Evolutionary conservation across 2,797 vertebrate genomes (phyloP).

Genomic region (Mus minutoides): DNA sequence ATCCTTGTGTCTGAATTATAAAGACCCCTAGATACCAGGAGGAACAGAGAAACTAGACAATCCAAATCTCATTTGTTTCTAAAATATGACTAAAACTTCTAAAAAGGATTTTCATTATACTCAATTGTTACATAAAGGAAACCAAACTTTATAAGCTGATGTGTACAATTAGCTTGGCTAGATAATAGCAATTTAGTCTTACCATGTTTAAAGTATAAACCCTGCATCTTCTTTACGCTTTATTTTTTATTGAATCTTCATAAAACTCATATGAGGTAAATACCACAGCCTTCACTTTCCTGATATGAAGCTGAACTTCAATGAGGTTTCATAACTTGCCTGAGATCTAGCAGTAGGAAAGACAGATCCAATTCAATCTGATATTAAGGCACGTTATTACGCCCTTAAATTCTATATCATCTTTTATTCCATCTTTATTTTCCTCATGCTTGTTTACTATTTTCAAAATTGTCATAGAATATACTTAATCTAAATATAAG

Average conservation of each 20-base stretch:
- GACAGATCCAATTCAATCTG: neutral
- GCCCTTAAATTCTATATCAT: neutral
- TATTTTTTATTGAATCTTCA: conserved; percentile 52
- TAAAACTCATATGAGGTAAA: neutral
- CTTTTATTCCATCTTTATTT: too few relatives aligned
- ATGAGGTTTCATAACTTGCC: neutral
- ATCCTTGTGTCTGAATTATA: conserved; percentile 69
- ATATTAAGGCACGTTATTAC: neutral
- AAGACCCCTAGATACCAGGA: conserved; percentile 71
- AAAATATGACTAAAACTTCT: conserved; percentile 69
- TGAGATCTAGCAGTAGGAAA: neutral
- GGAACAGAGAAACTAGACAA: conserved; percentile 48
- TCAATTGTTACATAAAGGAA: conserved; percentile 53
- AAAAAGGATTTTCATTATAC: conserved; percentile 67
- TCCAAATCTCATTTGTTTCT: conserved; percentile 70
- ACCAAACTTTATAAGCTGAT: conserved; percentile 55
- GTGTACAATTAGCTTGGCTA: neutral
- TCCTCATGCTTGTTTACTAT: neutral
- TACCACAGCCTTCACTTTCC: neutral
- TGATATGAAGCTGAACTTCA: conserved; percentile 18
- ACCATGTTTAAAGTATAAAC: neutral
- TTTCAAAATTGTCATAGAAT: conserved; percentile 14
- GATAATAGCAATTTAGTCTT: neutral
- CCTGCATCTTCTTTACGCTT: neutral
- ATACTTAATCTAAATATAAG: conserved; percentile 1